Evolutionary conservation across 2,888 invertebrate species (phyloP).

Genomic region (Chrysolina americana): DNA sequence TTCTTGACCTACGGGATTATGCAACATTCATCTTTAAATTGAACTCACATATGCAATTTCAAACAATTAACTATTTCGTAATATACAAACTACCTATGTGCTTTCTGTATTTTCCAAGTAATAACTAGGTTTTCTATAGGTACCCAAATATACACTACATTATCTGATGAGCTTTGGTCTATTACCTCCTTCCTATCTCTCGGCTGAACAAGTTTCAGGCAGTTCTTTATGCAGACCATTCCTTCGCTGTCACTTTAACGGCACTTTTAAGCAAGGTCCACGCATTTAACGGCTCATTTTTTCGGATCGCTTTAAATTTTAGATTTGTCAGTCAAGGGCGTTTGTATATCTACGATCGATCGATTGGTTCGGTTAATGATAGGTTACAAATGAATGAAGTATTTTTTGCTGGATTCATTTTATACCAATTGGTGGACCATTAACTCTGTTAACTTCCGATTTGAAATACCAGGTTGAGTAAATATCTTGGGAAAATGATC

Average conservation of each 20-base stretch:
- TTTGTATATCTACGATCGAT: slow-evolving; percentile 31
- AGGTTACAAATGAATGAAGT: neutral
- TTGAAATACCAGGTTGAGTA: too few species aligned
- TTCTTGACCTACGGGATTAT: too few species aligned
- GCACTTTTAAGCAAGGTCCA: slow-evolving; percentile 48
- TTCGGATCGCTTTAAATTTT: slow-evolving; percentile 36
- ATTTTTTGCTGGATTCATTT: neutral
- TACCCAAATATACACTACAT: neutral
- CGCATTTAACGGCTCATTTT: slow-evolving; percentile 47
- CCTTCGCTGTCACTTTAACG: slow-evolving; percentile 48
- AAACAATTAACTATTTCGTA: too few species aligned
- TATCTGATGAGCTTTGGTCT: slow-evolving; percentile 17
- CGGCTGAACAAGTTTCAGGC: slow-evolving; percentile 38
- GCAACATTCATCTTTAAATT: too few species aligned
- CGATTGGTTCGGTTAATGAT: slow-evolving; percentile 11
- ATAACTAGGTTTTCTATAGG: too few species aligned
- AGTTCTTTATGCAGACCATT: slow-evolving; percentile 41
- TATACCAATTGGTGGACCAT: too few species aligned
- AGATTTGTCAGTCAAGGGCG: slow-evolving; percentile 45
- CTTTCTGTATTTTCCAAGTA: too few species aligned
- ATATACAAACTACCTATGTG: too few species aligned
- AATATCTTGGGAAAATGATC: too few species aligned
- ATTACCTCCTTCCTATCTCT: slow-evolving; percentile 23
- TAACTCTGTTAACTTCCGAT: too few species aligned
- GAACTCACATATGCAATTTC: too few species aligned